Percentiles rank a stretch among this genome's conserved stretches.
Conservation (phyloP, 2,797 vertebrate species). For the Champsocephalus gunnari region DNA sequence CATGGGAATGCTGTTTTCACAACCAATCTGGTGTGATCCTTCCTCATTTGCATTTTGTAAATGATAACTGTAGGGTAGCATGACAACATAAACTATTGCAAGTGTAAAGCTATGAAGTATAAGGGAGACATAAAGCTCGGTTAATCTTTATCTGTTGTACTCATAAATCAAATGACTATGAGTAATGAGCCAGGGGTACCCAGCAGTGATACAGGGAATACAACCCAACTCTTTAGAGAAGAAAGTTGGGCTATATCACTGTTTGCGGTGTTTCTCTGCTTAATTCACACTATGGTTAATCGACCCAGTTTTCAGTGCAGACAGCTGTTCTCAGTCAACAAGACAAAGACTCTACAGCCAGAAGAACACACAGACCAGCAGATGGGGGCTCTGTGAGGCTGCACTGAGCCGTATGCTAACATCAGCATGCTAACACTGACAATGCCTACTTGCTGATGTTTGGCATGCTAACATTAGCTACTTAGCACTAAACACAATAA, state of each 20-base stretch:
- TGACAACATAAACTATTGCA: neutral
- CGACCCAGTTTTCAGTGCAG: conserved; percentile 2
- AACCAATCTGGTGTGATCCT: neutral
- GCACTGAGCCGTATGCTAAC: neutral
- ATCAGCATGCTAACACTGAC: neutral
- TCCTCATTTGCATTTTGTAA: neutral
- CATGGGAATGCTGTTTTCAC: conserved; percentile 5
- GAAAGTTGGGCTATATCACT: too few species aligned
- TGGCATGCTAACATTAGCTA: too few species aligned
- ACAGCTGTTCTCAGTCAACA: neutral
- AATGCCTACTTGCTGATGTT: neutral
- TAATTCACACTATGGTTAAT: neutral
- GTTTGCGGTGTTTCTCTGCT: neutral
- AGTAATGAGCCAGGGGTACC: neutral
- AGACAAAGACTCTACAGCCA: neutral
- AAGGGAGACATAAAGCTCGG: neutral
- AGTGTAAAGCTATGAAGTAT: neutral
- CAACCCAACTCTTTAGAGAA: neutral
- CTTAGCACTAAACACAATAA: too few species aligned
- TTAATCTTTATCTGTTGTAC: neutral
- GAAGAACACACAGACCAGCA: neutral
- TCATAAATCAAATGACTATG: neutral
- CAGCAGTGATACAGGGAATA: neutral
- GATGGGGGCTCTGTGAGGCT: neutral
- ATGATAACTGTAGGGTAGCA: conserved; percentile 3